Evolutionary conservation across 2,113 vertebrate species (phyloP).

Genomic region (Gracilinanus agilis): DNA sequence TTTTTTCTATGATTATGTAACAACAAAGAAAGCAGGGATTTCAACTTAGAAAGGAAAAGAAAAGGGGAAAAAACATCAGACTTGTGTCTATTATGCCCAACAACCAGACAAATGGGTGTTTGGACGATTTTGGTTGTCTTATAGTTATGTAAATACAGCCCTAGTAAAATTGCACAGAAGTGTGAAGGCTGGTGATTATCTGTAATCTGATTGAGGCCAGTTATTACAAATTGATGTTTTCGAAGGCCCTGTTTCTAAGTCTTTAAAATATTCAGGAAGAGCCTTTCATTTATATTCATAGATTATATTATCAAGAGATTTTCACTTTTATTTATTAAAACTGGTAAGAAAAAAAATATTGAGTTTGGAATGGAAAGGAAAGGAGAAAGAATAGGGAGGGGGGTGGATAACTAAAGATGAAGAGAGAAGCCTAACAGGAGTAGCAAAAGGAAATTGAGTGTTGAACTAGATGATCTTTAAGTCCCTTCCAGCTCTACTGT

Average conservation of each 20-base stretch:
- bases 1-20: background rate
- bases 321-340: slow-evolving; percentile 68
- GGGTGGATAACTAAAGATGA: slow-evolving; percentile 40
- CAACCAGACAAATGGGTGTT: background rate
- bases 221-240: slow-evolving; percentile 62
- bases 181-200: background rate
- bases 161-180: slow-evolving; percentile 2
- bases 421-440: background rate
- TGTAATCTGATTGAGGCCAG: background rate
- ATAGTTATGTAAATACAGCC: slow-evolving; percentile 13
- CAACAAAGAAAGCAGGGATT: background rate
- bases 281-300: slow-evolving; percentile 61
- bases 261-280: slow-evolving; percentile 56
- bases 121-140: slow-evolving; percentile 15
- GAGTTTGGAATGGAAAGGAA: slow-evolving; percentile 36
- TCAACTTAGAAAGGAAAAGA: slow-evolving; percentile 1
- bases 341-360: slow-evolving; percentile 45
- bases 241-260: slow-evolving; percentile 64
- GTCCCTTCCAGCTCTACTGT: background rate
- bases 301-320: slow-evolving; percentile 40
- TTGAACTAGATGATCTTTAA: background rate
- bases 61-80: background rate
- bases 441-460: background rate
- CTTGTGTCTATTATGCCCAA: background rate
- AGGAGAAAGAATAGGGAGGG: slow-evolving; percentile 7